phyloP scores from a whole-genome alignment of 2,797 vertebrate species.

The Chelidonichthys spinosus region DNA sequence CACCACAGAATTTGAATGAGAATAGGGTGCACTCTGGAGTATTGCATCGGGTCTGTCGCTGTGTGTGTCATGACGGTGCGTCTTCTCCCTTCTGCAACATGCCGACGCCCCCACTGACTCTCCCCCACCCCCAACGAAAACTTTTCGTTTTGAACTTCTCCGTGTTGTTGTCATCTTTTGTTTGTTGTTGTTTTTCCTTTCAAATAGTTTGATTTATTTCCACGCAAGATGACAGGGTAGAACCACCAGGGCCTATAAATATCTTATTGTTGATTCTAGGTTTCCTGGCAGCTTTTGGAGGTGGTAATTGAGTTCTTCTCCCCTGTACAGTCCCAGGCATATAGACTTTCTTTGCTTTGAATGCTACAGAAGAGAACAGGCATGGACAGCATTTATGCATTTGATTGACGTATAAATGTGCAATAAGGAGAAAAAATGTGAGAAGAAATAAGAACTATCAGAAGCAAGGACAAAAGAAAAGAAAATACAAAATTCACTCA shows the following conservation, averaged over 20 bases:
- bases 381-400: background rate
- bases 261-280: slow-evolving; percentile 29
- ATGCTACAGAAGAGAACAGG: background rate
- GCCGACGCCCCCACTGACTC: slow-evolving; percentile 7
- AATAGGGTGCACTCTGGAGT: slow-evolving; percentile 54
- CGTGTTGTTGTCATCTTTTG: slow-evolving; percentile 21
- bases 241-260: slow-evolving; percentile 44
- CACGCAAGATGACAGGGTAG: slow-evolving; percentile 33
- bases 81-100: slow-evolving; percentile 2
- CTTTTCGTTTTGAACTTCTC: slow-evolving; percentile 18
- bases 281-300: slow-evolving; percentile 26
- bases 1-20: slow-evolving; percentile 74
- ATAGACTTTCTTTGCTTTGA: background rate
- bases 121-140: slow-evolving; percentile 6
- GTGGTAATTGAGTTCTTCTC: background rate
- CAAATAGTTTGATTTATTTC: slow-evolving; percentile 32
- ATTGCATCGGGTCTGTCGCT: slow-evolving; percentile 43
- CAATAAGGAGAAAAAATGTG: background rate
- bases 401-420: background rate
- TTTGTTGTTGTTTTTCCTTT: slow-evolving; percentile 27
- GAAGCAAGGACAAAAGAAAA: background rate
- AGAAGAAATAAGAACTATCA: background rate
- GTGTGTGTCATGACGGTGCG: background rate
- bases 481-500: background rate
- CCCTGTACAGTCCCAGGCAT: background rate